Evolutionary conservation across 2,888 invertebrate genomes (phyloP).

Genomic region (Stenodera caucasica): DNA sequence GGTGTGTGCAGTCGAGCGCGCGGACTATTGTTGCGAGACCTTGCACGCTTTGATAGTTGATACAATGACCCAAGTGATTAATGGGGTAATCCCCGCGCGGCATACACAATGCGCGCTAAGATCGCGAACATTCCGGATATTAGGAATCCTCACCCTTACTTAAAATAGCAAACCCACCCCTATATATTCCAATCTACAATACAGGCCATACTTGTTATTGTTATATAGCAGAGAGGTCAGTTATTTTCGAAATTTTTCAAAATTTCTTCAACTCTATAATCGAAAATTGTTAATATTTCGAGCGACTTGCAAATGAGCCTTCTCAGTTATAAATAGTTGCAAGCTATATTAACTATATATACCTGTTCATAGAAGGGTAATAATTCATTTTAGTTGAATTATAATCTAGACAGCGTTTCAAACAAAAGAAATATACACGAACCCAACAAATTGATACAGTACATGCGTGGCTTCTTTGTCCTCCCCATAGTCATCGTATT

Average conservation of each 20-base stretch:
- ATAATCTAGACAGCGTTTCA: conserved; percentile 2
- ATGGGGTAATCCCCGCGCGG: conserved; percentile 58
- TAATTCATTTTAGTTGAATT: conserved; percentile 5
- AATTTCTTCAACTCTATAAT: too few species aligned
- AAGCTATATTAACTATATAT: background rate
- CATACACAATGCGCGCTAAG: conserved; percentile 57
- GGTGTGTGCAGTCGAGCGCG: conserved; percentile 52
- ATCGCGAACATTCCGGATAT: conserved; percentile 58
- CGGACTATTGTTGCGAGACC: conserved; percentile 56
- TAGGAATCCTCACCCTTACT: conserved; percentile 53
- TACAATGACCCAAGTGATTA: conserved; percentile 59
- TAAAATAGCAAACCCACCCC: conserved; percentile 27
- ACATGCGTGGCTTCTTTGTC: conserved; percentile 1
- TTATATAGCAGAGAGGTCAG: conserved; percentile 25
- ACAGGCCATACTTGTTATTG: conserved; percentile 15
- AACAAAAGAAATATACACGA: conserved; percentile 2
- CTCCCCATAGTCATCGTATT: too few species aligned
- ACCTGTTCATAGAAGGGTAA: conserved; percentile 1
- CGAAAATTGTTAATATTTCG: too few species aligned
- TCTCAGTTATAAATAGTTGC: conserved; percentile 3
- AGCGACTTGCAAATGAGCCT: background rate
- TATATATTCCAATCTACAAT: too few species aligned
- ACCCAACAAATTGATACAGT: background rate
- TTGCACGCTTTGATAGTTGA: conserved; percentile 59
- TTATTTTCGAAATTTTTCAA: too few species aligned